Evolutionary conservation across 1,140 invertebrate species (phyloP), one percentile per base, ranked within the genome.

Genomic region (Trichogramma pretiosum): DNA sequence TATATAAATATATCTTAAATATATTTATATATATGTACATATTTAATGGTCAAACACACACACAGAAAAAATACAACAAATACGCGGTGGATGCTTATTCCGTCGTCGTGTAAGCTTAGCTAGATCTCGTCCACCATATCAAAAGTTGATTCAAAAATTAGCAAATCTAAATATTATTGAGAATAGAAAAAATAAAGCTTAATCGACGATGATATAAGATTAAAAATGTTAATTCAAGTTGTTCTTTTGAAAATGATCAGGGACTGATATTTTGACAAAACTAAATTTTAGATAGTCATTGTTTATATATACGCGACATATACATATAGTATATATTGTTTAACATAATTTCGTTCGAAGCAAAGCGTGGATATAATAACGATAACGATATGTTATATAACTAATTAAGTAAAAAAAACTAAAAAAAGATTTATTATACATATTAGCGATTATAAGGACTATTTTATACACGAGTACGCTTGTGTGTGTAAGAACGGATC

Each of bases 321-420:
- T n/a, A n/a, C 11, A 28, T 28, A 28, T 28, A 28, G n/a, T 28
- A 28, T 28, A 33, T 44, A 44, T 39, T 39, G 35, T 44, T 39
- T 39, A 44, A 50, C 39, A n/a, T n/a, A n/a, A n/a, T n/a, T n/a
- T n/a, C n/a, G 36, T 39, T 50, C 32, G 30, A 35, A 37, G n/a
- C n/a, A 32, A 45, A 40, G n/a, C 23, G 33, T 30, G 28, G 35
- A 39, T n/a, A n/a, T n/a, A 42, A 41, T 44, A 16, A 49, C 36
- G 26, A 43, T 35, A 21, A 42, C n/a, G 33, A 40, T 42, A n/a
- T n/a, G 5, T 28, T 24, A 36, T 35, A n/a, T n/a, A n/a, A n/a
- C n/a, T n/a, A n/a, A n/a, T n/a, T n/a, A n/a, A n/a, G n/a, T n/a
- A 46, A 50, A 37, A 46, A 50, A 50, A 50, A 32, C 37, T 46